phyloP scores from a whole-genome alignment of 1,140 invertebrate genomes.

The Caenorhabditis briggsae region DNA sequence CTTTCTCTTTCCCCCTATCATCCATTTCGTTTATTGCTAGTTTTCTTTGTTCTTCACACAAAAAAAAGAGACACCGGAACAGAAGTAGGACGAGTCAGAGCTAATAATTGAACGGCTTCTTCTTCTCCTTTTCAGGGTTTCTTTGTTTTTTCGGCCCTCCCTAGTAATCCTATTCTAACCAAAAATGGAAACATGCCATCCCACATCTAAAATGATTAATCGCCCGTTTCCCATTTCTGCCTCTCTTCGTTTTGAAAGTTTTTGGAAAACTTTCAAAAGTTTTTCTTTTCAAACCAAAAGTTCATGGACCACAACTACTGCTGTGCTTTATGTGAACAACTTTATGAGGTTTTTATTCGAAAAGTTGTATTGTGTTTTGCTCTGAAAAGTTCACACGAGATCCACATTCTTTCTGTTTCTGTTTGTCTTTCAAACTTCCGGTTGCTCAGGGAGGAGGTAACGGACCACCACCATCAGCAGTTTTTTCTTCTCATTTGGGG shows the following conservation, averaged over 20 bases:
- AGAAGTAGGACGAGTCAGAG: no score
- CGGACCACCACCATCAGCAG: not conserved
- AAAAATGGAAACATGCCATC: no score
- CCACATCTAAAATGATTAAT: no score
- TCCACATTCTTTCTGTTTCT: not conserved
- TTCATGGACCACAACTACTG: not conserved
- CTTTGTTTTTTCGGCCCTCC: not conserved
- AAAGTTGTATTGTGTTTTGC: not conserved
- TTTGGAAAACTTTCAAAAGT: not conserved
- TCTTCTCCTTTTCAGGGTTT: not conserved
- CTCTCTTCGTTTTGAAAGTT: not conserved
- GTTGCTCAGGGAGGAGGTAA: not conserved
- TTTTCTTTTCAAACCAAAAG: not conserved
- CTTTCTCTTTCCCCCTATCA: not conserved
- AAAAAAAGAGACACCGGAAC: not conserved
- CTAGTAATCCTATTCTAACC: not conserved
- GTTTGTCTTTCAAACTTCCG: constrained; percentile 8
- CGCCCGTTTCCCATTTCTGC: no score
- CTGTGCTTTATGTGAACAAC: not conserved
- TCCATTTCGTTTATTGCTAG: constrained; percentile 20
- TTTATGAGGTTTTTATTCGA: constrained; percentile 1
- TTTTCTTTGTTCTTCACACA: constrained; percentile 39
- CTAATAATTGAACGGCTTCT: constrained; percentile 11
- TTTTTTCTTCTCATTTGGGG: not conserved
- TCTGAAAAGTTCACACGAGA: constrained; percentile 3